Evolutionary conservation across 2,888 invertebrate species (phyloP), one percentile per base, ranked within the genome.

Genomic region (Ennomos fuscantarius): DNA sequence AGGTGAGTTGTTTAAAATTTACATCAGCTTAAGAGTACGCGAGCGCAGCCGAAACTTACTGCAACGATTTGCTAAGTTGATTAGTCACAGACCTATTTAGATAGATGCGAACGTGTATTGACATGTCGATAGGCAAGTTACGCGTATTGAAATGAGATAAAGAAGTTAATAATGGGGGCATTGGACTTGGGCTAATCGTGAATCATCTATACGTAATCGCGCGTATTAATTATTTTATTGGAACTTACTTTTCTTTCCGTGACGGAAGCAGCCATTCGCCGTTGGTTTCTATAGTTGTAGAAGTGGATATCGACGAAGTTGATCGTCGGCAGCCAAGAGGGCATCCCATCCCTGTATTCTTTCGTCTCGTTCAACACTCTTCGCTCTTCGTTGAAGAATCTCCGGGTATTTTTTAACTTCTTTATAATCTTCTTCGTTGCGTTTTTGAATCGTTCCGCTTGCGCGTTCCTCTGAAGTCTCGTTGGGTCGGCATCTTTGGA

Each of bases 301-400:
- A 82, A 84, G 68, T 89, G 87, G 44, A 92, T 87, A 42, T 84
- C 84, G 48, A 89, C 86, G 62, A 91, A 92, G 71, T 87, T 92
- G 51, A 87, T 87, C 13, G 86, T 79, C 9, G 92, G 92, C 59
- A 92, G 65, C 91, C 91, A 91, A 47, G 62, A 72, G 1, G 89
- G 86, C 83, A 86, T 89, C 8, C 89, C 88, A 44, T 86, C 82
- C 51, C 85, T 78, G 68, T 87, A 86, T 51, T 84, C 84, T 41
- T 73, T 78, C 10, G 84, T 82, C 55, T 88, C 87, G 51, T 82
- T 87, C 13, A 90, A 69, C 13, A 79, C 72, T 62, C 70, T 78
- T 53, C 80, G 69, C 48, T 86, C 82, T 12, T 85, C 82, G 43
- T 79, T 83, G 63, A 89, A 89, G 65, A 79, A 84, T 44, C 85